phyloP scores from a whole-genome alignment of 2,888 invertebrate genomes.

The Panzeria rudis region DNA sequence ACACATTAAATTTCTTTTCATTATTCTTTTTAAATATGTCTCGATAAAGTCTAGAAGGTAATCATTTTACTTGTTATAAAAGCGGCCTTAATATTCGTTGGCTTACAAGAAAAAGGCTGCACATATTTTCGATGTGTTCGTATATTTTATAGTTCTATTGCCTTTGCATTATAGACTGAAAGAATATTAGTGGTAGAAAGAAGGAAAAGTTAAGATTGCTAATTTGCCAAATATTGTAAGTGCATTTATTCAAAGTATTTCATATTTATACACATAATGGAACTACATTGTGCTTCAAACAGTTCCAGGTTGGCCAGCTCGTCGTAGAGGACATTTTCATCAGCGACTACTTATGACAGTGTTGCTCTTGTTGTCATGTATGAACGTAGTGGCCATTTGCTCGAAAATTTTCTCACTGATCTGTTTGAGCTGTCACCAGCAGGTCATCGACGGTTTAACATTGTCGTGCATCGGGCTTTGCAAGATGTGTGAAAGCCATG shows the following conservation, averaged over 20 bases:
- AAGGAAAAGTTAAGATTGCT: slow-evolving; percentile 22
- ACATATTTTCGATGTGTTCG: slow-evolving; percentile 29
- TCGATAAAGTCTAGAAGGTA: slow-evolving; percentile 56
- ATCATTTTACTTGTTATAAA: slow-evolving; percentile 15
- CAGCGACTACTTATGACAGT: too few species aligned
- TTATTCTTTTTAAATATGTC: slow-evolving; percentile 57
- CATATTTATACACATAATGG: too few species aligned
- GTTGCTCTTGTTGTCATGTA: too few species aligned
- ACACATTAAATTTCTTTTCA: slow-evolving; percentile 53
- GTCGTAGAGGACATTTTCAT: too few species aligned
- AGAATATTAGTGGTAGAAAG: not conserved
- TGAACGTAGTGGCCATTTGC: too few species aligned
- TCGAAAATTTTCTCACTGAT: too few species aligned
- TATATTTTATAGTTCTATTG: not conserved
- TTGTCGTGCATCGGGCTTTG: too few species aligned
- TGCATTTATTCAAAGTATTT: slow-evolving; percentile 29
- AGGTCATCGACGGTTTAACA: too few species aligned
- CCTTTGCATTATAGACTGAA: not conserved
- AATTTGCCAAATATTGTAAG: slow-evolving; percentile 60
- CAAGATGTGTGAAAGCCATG: too few species aligned
- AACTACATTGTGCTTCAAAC: too few species aligned
- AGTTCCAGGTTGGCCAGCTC: too few species aligned
- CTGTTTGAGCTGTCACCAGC: too few species aligned
- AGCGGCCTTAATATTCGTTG: slow-evolving; percentile 32
- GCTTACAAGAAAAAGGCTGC: slow-evolving; percentile 63